Evolutionary conservation across 1,140 invertebrate species (phyloP).

Genomic region (Platorchestia sp.): DNA sequence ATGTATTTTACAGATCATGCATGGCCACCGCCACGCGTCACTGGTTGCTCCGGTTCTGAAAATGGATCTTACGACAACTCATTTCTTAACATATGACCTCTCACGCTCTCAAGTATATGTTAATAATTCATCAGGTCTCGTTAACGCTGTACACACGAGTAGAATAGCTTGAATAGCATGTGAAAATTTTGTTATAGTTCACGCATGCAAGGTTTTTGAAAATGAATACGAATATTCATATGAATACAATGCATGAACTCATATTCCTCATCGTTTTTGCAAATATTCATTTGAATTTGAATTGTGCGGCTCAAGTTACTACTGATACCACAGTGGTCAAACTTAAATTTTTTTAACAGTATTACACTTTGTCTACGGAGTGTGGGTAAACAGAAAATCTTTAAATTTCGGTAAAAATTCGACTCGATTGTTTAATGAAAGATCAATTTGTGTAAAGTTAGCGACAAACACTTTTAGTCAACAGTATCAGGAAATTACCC

Average conservation of each 20-base stretch:
- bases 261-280: not conserved
- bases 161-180: not conserved
- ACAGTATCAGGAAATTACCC: too few species aligned
- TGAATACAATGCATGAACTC: not conserved
- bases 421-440: too few species aligned
- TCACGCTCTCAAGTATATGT: conserved; percentile 28
- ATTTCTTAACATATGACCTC: conserved; percentile 42
- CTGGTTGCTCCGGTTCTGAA: not conserved
- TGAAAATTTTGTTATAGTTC: not conserved
- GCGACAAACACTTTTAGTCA: too few species aligned
- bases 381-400: too few species aligned
- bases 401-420: too few species aligned
- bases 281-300: not conserved
- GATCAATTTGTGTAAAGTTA: too few species aligned
- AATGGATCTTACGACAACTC: not conserved
- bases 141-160: not conserved
- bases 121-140: conserved; percentile 4
- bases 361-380: too few species aligned
- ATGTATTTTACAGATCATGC: not conserved
- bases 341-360: too few species aligned
- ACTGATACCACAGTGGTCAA: too few species aligned
- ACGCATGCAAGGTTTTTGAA: not conserved
- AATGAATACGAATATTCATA: too few species aligned
- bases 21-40: not conserved
- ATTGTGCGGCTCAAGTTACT: not conserved